Percentiles rank a stretch among this genome's conserved stretches.
Conservation (phyloP, 2,888 invertebrate species). For the Netelia inedita region DNA sequence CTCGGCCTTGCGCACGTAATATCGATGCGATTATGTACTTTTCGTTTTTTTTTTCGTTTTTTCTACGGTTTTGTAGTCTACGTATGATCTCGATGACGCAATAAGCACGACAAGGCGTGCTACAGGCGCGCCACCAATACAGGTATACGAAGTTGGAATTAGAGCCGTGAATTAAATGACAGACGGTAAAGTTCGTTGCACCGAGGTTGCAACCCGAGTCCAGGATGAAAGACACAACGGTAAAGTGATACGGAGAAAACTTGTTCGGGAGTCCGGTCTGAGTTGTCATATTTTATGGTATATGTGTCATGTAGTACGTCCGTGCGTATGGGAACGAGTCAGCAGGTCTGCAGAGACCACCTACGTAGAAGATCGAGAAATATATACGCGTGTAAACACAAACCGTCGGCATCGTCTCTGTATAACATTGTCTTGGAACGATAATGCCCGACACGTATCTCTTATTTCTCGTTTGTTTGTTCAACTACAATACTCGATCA, state of each 20-base stretch:
- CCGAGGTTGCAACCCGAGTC: constrained; percentile 11
- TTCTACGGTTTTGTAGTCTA: no score
- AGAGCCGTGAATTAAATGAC: neutral
- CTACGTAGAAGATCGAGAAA: neutral
- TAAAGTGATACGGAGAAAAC: constrained; percentile 16
- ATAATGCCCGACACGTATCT: neutral
- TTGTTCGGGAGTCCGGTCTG: constrained; percentile 14
- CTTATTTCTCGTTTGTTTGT: constrained; percentile 6
- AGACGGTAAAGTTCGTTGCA: constrained; percentile 16
- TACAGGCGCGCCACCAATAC: no score
- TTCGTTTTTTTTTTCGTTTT: neutral
- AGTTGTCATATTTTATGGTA: neutral
- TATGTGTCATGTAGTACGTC: neutral
- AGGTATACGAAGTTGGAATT: no score
- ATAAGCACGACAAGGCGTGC: no score
- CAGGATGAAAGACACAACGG: neutral
- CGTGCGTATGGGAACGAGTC: neutral
- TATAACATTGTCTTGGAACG: constrained; percentile 9
- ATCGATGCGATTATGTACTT: neutral
- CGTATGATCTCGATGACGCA: no score
- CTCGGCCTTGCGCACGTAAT: neutral
- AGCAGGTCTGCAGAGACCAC: neutral
- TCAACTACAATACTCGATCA: neutral
- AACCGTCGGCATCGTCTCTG: neutral
- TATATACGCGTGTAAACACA: neutral